Evolutionary conservation across 2,797 vertebrate species (phyloP), one percentile per base, ranked within the genome.

Genomic region (Pangasius mekongensis): DNA sequence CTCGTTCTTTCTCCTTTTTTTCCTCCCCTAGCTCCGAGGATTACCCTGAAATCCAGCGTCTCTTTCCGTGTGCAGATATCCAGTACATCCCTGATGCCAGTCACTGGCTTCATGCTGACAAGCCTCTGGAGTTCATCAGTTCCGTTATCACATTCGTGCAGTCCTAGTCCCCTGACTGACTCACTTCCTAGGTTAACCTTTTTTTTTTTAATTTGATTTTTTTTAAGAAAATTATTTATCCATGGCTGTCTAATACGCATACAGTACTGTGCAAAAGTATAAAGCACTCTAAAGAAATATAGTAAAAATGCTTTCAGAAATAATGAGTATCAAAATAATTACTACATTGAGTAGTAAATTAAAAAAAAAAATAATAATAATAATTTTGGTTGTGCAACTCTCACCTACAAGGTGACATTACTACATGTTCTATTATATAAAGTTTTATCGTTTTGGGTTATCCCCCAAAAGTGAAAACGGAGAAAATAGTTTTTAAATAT

Each of bases 91-190:
- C 96, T 10, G 96, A 97, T 0, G 97, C 98, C 10, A 97, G 97
- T 88, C 99, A 99, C 93, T 98, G 98, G 96, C 96, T 99, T 92
- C 99, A 99, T 2, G 97, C 97, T 0, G 98, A 99, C 87, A 96
- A 97, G 91, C 98, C 98, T 2, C 94, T 97, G 91, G 97, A 98
- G 43, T 99, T 99, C 94, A 92, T 99, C 91, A 95, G 96, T 89
- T 97, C 98, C 71, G 92, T 99, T 91, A 96, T 91, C 91, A 94
- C 94, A 89, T 99, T 99, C 93, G 94, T 99, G 83, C 95, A 96
- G 91, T 95, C 95, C 78, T 96, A 96, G 94, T 71, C 30, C 77
- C 87, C 49, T 84, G 89, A 78, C 92, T 93, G 91, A 90, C 33
- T 62, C 11, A 60, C 2, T 43, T 22, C n/a, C 0, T 56, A 56